Percentiles rank a stretch among this genome's conserved stretches.
phyloP scores from a whole-genome alignment of 2,113 vertebrate genomes.

The Anoura caudifer region DNA sequence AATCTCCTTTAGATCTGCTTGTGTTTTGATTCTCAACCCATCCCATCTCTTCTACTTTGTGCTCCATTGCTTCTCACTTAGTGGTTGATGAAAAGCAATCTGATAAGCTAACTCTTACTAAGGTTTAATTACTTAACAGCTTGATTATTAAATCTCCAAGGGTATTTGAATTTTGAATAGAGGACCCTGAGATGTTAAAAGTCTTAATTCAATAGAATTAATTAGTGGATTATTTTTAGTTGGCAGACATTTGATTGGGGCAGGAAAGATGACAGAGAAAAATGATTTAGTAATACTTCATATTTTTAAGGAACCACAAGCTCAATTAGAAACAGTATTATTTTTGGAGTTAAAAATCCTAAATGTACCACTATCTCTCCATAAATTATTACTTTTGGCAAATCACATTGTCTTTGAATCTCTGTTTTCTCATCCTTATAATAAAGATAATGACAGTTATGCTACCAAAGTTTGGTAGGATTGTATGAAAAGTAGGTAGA shows the following conservation, averaged over 20 bases:
- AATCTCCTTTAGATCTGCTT: neutral
- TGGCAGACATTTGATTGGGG: slow-evolving; percentile 16
- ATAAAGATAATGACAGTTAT: neutral
- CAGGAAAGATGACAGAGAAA: neutral
- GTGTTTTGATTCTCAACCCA: neutral
- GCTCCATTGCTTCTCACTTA: slow-evolving; percentile 66
- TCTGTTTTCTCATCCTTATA: neutral
- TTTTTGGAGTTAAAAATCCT: neutral
- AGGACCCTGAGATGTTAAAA: slow-evolving; percentile 55
- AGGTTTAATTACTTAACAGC: slow-evolving; percentile 75
- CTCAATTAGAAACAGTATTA: neutral
- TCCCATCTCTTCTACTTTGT: slow-evolving; percentile 47
- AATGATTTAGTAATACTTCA: neutral
- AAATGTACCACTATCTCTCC: neutral
- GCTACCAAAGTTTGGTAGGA: neutral
- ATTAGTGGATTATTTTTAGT: slow-evolving; percentile 11
- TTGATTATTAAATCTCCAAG: slow-evolving; percentile 75
- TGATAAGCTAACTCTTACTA: slow-evolving; percentile 67
- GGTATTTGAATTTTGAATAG: slow-evolving; percentile 71
- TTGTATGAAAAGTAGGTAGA: neutral
- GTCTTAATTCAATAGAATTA: slow-evolving; percentile 62
- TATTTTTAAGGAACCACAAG: neutral
- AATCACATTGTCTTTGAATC: neutral
- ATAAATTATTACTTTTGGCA: neutral
- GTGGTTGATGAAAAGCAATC: slow-evolving; percentile 69